Conservation (phyloP, 2,888 invertebrate genomes). For the Andrena bicolor region DNA sequence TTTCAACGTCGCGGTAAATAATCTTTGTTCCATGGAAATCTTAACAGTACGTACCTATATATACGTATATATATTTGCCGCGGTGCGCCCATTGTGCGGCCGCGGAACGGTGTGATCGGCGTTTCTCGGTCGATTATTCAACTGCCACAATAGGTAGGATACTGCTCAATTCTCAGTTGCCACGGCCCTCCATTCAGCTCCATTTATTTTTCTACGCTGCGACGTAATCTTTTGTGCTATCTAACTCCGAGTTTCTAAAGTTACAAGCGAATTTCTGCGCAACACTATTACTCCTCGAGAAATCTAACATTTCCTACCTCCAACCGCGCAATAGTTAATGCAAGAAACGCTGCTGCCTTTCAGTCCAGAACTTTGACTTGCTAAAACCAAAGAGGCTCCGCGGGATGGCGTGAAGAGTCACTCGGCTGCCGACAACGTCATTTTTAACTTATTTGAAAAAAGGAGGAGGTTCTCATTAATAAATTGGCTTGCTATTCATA, state of each 20-base stretch:
- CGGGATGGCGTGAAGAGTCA: no score
- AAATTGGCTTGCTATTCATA: conserved; percentile 6
- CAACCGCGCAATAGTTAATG: not conserved
- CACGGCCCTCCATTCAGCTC: conserved; percentile 11
- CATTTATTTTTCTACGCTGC: not conserved
- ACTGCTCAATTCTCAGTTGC: conserved; percentile 1
- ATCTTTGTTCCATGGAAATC: conserved; percentile 42
- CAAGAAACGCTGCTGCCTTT: not conserved
- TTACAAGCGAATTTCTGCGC: not conserved
- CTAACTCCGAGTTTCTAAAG: not conserved
- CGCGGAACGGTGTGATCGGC: conserved; percentile 36
- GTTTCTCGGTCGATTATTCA: conserved; percentile 45
- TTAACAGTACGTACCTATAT: conserved; percentile 6
- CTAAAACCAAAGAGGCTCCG: not conserved
- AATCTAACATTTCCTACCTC: not conserved
- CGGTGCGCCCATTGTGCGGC: conserved; percentile 30
- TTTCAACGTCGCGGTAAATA: conserved; percentile 54
- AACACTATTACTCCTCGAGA: not conserved
- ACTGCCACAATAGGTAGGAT: conserved; percentile 6
- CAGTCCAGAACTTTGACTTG: not conserved
- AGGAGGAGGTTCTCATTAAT: conserved; percentile 9
- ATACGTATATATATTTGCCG: not conserved
- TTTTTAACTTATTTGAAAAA: no score
- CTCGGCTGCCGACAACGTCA: no score
- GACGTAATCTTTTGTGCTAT: conserved; percentile 5